Evolutionary conservation across 2,797 vertebrate genomes (phyloP).

Genomic region (Galago senegalensis): DNA sequence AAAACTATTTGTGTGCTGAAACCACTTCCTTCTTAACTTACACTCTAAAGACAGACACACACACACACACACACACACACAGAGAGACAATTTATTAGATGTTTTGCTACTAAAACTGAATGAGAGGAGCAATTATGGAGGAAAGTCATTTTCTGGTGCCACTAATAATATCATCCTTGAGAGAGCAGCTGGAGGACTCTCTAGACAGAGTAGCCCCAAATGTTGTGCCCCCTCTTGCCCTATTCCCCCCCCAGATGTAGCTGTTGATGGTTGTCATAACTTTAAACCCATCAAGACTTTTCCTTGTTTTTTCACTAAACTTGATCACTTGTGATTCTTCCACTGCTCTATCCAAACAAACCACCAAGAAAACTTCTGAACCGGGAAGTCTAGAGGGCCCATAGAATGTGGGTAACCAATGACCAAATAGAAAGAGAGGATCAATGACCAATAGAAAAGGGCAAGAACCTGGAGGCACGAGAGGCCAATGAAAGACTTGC

Average conservation of each 20-base stretch:
- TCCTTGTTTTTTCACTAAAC: background rate
- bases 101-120: background rate
- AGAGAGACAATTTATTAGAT: background rate
- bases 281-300: background rate
- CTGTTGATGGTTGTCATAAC: background rate
- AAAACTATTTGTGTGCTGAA: background rate
- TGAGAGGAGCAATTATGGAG: background rate
- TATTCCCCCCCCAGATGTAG: background rate
- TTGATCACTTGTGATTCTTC: background rate
- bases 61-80: background rate
- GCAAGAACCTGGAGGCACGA: too few species aligned
- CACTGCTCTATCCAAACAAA: conserved; percentile 2
- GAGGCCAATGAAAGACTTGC: too few species aligned
- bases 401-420: too few species aligned
- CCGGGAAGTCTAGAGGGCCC: too few species aligned
- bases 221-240: too few species aligned
- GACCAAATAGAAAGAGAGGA: too few species aligned
- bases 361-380: background rate
- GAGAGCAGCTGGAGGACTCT: background rate
- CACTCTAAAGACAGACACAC: background rate
- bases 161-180: background rate
- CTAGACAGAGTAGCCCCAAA: background rate
- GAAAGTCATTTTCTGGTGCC: background rate
- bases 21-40: background rate
- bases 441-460: too few species aligned